Evolutionary conservation across 2,888 invertebrate genomes (phyloP).

Genomic region (Sylvicola cinctus): DNA sequence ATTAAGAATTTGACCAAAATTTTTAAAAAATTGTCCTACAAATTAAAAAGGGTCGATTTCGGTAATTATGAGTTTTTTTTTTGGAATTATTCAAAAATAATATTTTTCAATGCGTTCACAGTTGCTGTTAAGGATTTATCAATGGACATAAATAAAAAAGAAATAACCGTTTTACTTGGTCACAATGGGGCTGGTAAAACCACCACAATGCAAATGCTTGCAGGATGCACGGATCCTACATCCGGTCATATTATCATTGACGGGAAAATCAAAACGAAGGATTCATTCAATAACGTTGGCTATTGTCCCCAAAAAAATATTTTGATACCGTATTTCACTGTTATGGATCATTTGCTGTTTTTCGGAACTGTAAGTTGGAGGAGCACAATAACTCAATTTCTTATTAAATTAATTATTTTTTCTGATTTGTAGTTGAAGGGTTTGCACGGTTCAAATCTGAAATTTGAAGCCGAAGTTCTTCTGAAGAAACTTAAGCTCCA

Average conservation of each 20-base stretch:
- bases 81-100: no score
- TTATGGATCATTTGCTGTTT: constrained; percentile 64
- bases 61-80: no score
- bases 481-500: constrained; percentile 36
- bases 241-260: constrained; percentile 30
- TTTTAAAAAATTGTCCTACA: constrained; percentile 8
- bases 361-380: constrained; percentile 47
- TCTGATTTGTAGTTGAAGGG: constrained; percentile 36
- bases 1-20: constrained; percentile 6
- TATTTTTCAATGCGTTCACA: no score
- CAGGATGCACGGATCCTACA: constrained; percentile 24
- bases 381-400: constrained; percentile 6
- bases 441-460: constrained; percentile 24
- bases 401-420: constrained; percentile 1
- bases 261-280: constrained; percentile 38
- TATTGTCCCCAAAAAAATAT: constrained; percentile 84
- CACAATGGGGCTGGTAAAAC: constrained; percentile 71
- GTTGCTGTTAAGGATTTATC: constrained; percentile 45
- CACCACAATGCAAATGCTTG: constrained; percentile 50
- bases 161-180: constrained; percentile 71
- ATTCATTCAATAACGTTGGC: constrained; percentile 54
- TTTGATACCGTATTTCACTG: constrained; percentile 62
- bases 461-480: constrained; percentile 31
- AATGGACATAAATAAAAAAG: constrained; percentile 57
- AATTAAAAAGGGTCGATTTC: constrained; percentile 24